Percentiles rank a stretch among this genome's conserved stretches.
Conservation (phyloP, 2,888 invertebrate genomes). For the Maniola hyperantus region DNA sequence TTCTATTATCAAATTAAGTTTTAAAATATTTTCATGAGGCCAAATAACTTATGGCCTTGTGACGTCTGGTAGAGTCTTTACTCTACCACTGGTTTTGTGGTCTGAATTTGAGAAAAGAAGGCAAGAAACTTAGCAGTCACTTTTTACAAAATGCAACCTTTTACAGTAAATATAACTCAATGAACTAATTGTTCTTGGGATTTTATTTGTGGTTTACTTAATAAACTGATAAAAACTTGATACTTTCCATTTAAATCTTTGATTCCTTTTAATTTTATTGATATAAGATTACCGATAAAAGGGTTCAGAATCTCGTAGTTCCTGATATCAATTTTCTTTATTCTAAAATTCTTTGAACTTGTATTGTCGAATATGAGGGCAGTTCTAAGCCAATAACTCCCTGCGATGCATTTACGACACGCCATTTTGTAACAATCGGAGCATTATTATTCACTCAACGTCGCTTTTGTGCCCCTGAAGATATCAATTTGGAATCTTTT, state of each 20-base stretch:
- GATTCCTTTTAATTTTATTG: background rate
- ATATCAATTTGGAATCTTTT: constrained; percentile 72
- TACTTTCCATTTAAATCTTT: background rate
- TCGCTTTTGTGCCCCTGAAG: constrained; percentile 71
- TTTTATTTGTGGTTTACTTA: too few species aligned
- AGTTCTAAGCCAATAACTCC: constrained; percentile 64
- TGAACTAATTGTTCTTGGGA: too few species aligned
- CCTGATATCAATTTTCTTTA: background rate
- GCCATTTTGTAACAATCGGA: constrained; percentile 62
- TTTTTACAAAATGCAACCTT: too few species aligned
- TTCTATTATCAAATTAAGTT: too few species aligned
- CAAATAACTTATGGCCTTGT: too few species aligned
- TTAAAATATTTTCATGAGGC: background rate
- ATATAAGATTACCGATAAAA: background rate
- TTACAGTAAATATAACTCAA: too few species aligned
- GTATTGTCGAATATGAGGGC: background rate
- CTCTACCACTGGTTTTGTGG: too few species aligned
- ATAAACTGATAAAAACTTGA: too few species aligned
- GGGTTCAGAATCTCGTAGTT: background rate
- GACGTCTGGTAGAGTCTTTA: too few species aligned
- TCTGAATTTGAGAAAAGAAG: too few species aligned
- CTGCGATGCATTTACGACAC: constrained; percentile 64
- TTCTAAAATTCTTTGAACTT: background rate
- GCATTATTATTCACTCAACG: constrained; percentile 71
- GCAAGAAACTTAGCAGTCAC: too few species aligned